Conservation (phyloP, 92 coral and sea anemone genomes). For the Diadumene lineata region DNA sequence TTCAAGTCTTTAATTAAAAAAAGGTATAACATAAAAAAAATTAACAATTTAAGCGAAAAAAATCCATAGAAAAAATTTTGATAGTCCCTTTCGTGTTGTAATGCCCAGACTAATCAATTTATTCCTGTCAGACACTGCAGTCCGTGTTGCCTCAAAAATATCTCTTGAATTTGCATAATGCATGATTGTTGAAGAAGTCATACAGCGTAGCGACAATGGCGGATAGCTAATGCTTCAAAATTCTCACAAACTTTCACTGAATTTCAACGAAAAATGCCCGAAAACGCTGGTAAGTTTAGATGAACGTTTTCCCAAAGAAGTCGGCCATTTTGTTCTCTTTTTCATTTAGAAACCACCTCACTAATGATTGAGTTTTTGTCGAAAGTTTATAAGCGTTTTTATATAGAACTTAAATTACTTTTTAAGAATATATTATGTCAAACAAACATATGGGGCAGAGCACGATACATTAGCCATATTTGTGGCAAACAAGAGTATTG, state of each 20-base stretch:
- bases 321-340: background rate
- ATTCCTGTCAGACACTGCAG: conserved; percentile 2
- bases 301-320: background rate
- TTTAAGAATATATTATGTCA: background rate
- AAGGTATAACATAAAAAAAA: too few species aligned
- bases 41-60: too few species aligned
- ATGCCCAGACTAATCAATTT: background rate
- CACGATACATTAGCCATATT: too few species aligned
- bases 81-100: too few species aligned
- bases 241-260: background rate
- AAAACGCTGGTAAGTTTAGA: conserved; percentile 11
- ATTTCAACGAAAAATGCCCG: conserved; percentile 5
- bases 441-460: background rate
- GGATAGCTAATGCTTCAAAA: background rate
- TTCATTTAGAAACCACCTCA: background rate
- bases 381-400: background rate
- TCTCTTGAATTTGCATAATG: conserved; percentile 15
- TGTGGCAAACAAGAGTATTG: too few species aligned
- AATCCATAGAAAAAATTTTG: too few species aligned
- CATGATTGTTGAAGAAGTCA: conserved; percentile 12
- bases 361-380: background rate
- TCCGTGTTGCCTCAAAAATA: background rate
- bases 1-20: too few species aligned
- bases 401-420: background rate
- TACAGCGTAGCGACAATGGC: conserved; percentile 24